A percentile compares a stretch with the other conserved stretches of the same genome.
Evolutionary conservation across 2,113 vertebrate species (phyloP).

Genomic region (Axis porcinus): DNA sequence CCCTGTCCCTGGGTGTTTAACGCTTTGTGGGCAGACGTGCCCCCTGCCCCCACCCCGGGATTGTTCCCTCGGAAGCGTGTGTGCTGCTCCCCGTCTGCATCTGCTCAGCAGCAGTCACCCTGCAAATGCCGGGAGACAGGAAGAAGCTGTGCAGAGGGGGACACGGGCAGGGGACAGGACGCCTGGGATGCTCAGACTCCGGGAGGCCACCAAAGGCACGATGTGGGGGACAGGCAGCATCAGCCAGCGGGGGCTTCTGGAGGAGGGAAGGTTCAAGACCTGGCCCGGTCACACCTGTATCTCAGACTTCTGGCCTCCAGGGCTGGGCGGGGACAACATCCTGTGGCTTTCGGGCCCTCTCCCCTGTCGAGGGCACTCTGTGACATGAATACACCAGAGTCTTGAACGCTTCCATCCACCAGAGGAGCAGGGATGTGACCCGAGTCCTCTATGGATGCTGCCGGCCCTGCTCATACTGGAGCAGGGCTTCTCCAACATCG

Average conservation of each 20-base stretch:
- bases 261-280: no score
- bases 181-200: background rate
- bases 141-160: background rate
- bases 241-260: accelerated
- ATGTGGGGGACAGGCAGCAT: background rate
- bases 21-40: background rate
- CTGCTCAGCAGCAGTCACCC: background rate
- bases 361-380: background rate
- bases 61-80: background rate
- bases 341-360: background rate
- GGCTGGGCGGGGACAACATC: background rate
- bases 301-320: background rate
- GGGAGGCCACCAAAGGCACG: background rate
- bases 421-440: background rate
- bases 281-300: background rate
- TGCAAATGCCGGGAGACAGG: background rate
- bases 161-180: accelerated
- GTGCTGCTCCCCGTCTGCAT: accelerated
- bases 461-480: background rate
- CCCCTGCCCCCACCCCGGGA: accelerated
- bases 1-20: background rate
- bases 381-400: background rate
- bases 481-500: background rate
- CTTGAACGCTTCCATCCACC: background rate
- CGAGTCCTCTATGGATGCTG: accelerated